Conservation (phyloP, 53 echinoderm and acorn worm genomes). For the Holothuria scabra region DNA sequence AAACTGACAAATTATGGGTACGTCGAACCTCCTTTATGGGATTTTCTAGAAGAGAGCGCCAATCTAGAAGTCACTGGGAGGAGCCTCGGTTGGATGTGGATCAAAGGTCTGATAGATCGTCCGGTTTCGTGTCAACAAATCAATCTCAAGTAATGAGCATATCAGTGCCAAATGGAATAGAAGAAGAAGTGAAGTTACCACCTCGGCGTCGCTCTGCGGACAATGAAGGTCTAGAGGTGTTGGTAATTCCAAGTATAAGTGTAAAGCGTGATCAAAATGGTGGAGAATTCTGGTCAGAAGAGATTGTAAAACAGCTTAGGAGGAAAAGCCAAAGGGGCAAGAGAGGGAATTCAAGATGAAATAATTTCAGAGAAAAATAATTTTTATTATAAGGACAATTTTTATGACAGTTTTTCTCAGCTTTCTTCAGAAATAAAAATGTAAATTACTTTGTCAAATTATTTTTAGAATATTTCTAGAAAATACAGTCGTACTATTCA, state of each 20-base stretch:
- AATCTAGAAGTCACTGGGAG: not conserved
- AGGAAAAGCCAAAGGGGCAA: not conserved
- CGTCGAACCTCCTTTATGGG: conserved; percentile 29
- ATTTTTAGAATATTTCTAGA: too few species aligned
- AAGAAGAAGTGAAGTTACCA: not conserved
- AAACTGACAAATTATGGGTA: not conserved
- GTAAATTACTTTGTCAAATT: too few species aligned
- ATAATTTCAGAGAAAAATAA: too few species aligned
- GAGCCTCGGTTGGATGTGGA: not conserved
- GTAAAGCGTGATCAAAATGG: too few species aligned
- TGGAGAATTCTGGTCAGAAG: not conserved
- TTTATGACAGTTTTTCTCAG: too few species aligned
- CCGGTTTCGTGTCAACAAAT: conserved; percentile 5
- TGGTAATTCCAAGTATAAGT: not conserved
- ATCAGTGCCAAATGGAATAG: conserved; percentile 1
- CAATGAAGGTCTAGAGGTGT: not conserved
- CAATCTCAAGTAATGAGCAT: conserved; percentile 5
- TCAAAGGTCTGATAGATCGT: conserved; percentile 11
- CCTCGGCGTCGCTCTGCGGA: not conserved
- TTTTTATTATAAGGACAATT: not conserved
- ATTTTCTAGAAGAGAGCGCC: not conserved
- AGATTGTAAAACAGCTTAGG: not conserved
- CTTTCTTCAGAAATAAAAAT: too few species aligned
- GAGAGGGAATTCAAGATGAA: not conserved
- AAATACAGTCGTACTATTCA: too few species aligned